Percentiles rank a stretch among this genome's conserved stretches.
Conservation (phyloP, 2,113 vertebrate species). For the Sinocyclocheilus rhinocerous region DNA sequence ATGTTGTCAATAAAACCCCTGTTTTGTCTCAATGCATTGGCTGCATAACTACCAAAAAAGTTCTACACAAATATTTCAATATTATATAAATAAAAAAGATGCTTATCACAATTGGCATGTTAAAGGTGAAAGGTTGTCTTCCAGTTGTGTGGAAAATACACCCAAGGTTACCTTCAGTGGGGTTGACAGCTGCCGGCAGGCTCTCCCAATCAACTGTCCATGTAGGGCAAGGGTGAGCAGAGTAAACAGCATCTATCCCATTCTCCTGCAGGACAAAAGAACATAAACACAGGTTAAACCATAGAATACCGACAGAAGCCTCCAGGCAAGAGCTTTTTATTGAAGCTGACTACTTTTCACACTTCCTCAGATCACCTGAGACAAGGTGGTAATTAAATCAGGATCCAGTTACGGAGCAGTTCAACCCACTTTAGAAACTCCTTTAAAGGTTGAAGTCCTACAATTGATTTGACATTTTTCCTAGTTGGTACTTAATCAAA, state of each 20-base stretch:
- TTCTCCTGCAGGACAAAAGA: constrained; percentile 75
- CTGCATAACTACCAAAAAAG: neutral
- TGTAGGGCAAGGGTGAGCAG: constrained; percentile 83
- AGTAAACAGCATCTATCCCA: constrained; percentile 85
- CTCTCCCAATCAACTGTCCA: constrained; percentile 88
- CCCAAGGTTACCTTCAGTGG: constrained; percentile 88
- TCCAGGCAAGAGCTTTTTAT: neutral
- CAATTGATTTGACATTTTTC: constrained; percentile 7
- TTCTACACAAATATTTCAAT: neutral
- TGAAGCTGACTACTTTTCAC: constrained; percentile 14
- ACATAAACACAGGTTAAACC: constrained; percentile 34
- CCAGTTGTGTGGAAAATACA: neutral
- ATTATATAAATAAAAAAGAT: neutral
- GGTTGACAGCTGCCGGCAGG: constrained; percentile 87
- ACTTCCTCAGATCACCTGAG: neutral
- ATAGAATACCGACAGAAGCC: neutral
- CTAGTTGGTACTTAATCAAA: neutral
- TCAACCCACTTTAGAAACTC: neutral
- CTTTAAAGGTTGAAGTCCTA: neutral
- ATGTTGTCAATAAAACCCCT: neutral
- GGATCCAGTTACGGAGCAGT: neutral
- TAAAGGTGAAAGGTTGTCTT: neutral
- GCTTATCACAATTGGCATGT: neutral
- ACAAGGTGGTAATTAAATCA: constrained; percentile 5
- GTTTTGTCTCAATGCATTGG: neutral